Evolutionary conservation across 2,797 vertebrate genomes (phyloP).

Genomic region (Odontamblyopus lacepedii): DNA sequence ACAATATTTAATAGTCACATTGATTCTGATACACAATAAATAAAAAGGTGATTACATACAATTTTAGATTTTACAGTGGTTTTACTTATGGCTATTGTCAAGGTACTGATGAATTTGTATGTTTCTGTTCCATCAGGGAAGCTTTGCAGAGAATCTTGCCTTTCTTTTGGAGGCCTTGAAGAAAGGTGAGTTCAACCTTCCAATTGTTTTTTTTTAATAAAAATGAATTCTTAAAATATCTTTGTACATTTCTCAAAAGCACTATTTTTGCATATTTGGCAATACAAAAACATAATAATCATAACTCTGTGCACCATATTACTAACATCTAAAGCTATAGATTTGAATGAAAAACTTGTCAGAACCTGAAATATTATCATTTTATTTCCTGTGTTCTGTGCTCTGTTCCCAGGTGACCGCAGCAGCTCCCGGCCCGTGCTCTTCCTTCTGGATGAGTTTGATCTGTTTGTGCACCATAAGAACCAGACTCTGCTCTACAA

Average conservation of each 20-base stretch:
- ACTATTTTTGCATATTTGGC: background rate
- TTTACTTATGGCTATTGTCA: background rate
- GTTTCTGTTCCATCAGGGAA: conserved; percentile 80
- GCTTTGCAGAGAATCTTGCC: conserved; percentile 93
- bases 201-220: background rate
- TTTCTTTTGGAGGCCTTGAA: conserved; percentile 95
- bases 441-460: conserved; percentile 96
- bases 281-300: no score
- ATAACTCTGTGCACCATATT: no score
- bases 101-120: background rate
- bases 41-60: background rate
- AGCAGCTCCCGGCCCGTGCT: conserved; percentile 88
- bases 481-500: conserved; percentile 97
- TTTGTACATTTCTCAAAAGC: background rate
- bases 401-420: conserved; percentile 79
- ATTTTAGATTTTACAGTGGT: background rate
- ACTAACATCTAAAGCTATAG: background rate
- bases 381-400: background rate
- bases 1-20: no score
- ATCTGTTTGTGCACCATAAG: conserved; percentile 95
- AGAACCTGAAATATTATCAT: background rate
- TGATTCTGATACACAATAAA: no score
- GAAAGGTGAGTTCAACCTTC: conserved; percentile 78
- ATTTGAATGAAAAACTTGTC: background rate
- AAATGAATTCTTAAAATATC: background rate